Percentiles rank a stretch among this genome's conserved stretches.
phyloP scores from a whole-genome alignment of 2,888 invertebrate genomes.

The Amiota mariae region DNA sequence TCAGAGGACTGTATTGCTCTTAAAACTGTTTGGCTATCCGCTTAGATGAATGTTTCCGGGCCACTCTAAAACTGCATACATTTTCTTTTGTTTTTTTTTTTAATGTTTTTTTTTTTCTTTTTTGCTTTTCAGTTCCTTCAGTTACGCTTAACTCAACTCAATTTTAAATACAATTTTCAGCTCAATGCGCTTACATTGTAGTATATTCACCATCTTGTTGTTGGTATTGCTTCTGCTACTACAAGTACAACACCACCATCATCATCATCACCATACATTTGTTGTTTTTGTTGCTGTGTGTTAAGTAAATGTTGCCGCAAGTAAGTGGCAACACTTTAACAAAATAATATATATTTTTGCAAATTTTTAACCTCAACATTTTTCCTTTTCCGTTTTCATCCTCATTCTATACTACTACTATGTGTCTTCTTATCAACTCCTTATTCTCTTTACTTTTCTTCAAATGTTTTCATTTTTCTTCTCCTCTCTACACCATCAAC shows the following conservation, averaged over 20 bases:
- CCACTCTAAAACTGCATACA: no score
- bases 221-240: constrained; percentile 7
- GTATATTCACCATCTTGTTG: constrained; percentile 13
- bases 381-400: neutral
- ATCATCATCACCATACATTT: constrained; percentile 15
- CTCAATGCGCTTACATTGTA: constrained; percentile 50
- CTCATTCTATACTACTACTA: neutral
- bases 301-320: constrained; percentile 65
- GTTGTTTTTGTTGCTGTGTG: constrained; percentile 37
- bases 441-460: neutral
- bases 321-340: constrained; percentile 62
- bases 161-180: constrained; percentile 63
- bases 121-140: constrained; percentile 1
- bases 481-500: neutral
- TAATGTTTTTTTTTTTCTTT: constrained; percentile 14
- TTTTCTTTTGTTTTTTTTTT: no score
- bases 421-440: no score
- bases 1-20: no score
- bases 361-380: constrained; percentile 12
- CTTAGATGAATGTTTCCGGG: no score
- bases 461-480: neutral
- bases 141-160: constrained; percentile 39
- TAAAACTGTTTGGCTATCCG: no score
- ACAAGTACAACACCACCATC: constrained; percentile 36
- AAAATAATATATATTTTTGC: constrained; percentile 29